These are phyloP conservation scores for honey bee (Apis mellifera) DNA, from an alignment of 1,140 invertebrate species.

Conservation along the genomic window Amel_HAv3.1 CM009931.2:537001-537500, in stretches of 20 bases:
- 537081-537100: no score
- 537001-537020: not conserved
- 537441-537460: conserved; percentile 6
- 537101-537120: no score
- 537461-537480: not conserved
- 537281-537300: not conserved
- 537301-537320: conserved; percentile 11
- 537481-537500: not conserved
- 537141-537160: not conserved
- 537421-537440: conserved; percentile 10
- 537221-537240: not conserved
- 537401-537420: conserved; percentile 13
- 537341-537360: conserved; percentile 9
- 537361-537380: conserved; percentile 43
- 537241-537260: not conserved
- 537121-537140: not conserved
- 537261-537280: not conserved
- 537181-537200: not conserved
- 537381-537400: conserved; percentile 24
- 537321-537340: conserved; percentile 19
- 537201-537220: not conserved
- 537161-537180: not conserved
- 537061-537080: no score
- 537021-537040: no score
- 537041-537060: no score